Evolutionary conservation across 2,888 invertebrate species (phyloP).

Genomic region (Cordilura impudica): DNA sequence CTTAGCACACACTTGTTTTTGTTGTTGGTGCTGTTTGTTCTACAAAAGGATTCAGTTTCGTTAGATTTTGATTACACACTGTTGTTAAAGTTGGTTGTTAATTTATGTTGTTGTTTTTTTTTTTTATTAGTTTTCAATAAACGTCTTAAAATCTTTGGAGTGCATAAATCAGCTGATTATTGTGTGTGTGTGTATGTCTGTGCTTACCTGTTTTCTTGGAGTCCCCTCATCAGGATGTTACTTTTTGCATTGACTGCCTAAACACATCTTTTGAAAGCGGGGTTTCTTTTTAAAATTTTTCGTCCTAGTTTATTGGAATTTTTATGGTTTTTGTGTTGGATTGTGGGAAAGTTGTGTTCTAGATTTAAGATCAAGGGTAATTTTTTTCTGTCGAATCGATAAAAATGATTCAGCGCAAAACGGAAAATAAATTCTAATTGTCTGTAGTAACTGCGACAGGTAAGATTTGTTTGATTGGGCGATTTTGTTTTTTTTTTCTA

Average conservation of each 20-base stretch:
- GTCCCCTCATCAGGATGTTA: constrained; percentile 44
- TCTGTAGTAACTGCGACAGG: background rate
- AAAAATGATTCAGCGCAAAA: constrained; percentile 49
- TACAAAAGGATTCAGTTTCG: background rate
- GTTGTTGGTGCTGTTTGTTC: constrained; percentile 13
- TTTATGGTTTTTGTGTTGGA: constrained; percentile 19
- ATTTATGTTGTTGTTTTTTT: constrained; percentile 37
- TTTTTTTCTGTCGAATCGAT: constrained; percentile 36
- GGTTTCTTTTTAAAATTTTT: constrained; percentile 13
- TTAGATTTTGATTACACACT: background rate
- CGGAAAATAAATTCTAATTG: background rate
- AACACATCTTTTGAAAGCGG: constrained; percentile 50
- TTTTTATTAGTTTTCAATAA: constrained; percentile 46
- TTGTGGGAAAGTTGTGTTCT: constrained; percentile 54
- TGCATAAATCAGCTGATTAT: constrained; percentile 62
- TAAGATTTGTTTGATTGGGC: constrained; percentile 1
- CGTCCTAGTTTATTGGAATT: constrained; percentile 17
- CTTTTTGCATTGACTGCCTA: constrained; percentile 42
- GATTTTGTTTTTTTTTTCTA: background rate
- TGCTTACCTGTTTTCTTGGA: constrained; percentile 45
- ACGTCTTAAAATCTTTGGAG: constrained; percentile 9
- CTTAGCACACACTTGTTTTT: constrained; percentile 12
- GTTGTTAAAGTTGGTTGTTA: constrained; percentile 20
- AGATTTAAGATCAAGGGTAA: constrained; percentile 33
- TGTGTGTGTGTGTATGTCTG: constrained; percentile 12